These are phyloP conservation scores for Zingel zingel DNA, from an alignment of 2,113 vertebrate species.

Conservation along the genomic window DNA sequence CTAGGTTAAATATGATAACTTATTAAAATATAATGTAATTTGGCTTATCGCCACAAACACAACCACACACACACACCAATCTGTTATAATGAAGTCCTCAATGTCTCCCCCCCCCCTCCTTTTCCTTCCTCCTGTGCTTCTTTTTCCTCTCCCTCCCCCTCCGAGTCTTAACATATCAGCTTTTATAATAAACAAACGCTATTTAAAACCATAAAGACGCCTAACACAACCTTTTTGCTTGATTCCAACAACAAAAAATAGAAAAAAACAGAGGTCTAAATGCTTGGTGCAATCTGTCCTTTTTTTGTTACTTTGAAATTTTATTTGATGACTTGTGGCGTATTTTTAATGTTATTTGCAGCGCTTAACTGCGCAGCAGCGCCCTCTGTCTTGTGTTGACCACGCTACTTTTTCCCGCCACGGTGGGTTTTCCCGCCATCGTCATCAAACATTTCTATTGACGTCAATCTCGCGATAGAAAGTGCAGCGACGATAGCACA, in stretches of 20 bases:
- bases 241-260: neutral
- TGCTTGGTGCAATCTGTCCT: neutral
- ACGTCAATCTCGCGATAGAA: conserved; percentile 62
- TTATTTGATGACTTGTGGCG: conserved; percentile 31
- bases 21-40: conserved; percentile 27
- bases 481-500: neutral
- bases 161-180: conserved; percentile 9
- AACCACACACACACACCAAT: conserved; percentile 47
- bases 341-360: conserved; percentile 31
- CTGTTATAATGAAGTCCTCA: conserved; percentile 66
- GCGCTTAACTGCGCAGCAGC: conserved; percentile 32
- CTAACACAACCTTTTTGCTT: neutral
- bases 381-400: conserved; percentile 56
- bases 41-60: conserved; percentile 10
- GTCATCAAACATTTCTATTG: conserved; percentile 39
- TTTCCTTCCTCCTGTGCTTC: conserved; percentile 16
- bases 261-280: rapidly evolving
- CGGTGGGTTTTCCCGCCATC: conserved; percentile 78
- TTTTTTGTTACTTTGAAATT: neutral
- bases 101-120: neutral
- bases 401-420: conserved; percentile 78
- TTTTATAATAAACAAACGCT: conserved; percentile 19
- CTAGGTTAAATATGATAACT: conserved; percentile 16
- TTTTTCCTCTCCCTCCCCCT: conserved; percentile 52
- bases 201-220: neutral